A percentile compares a stretch with the other conserved stretches of the same genome.
Conservation (phyloP, 2,113 vertebrate genomes). For the Maccullochella peelii region DNA sequence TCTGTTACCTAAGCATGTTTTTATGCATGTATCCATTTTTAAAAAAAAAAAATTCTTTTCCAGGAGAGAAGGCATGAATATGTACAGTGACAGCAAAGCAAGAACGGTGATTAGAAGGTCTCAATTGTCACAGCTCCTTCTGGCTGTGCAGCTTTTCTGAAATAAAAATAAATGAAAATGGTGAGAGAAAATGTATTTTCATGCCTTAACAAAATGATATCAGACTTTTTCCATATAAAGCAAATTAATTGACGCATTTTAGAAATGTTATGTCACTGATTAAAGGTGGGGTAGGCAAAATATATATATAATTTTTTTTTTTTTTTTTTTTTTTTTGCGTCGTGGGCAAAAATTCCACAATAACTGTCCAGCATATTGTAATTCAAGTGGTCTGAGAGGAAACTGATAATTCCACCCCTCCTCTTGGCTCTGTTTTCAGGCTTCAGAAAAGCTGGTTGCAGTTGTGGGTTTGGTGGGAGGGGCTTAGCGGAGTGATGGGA, state of each 20-base stretch:
- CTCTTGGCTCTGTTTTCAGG: too few relatives aligned
- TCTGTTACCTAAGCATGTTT: background rate
- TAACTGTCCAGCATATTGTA: too few relatives aligned
- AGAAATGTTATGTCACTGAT: background rate
- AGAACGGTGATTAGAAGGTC: constrained; percentile 9
- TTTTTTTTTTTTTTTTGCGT: too few relatives aligned
- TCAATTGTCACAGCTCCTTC: background rate
- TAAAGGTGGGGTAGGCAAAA: too few relatives aligned
- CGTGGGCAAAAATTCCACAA: too few relatives aligned
- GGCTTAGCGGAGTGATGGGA: too few relatives aligned
- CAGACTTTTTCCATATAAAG: background rate
- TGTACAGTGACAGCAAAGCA: background rate
- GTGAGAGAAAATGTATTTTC: background rate
- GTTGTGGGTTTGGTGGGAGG: too few relatives aligned
- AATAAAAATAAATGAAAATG: constrained; percentile 23
- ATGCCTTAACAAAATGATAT: background rate
- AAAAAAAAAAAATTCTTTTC: too few relatives aligned
- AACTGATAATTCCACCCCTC: too few relatives aligned
- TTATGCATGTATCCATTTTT: background rate
- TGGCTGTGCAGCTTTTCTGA: constrained; percentile 52
- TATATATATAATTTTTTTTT: too few relatives aligned
- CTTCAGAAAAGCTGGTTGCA: too few relatives aligned
- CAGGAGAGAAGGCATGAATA: background rate
- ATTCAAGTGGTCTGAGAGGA: too few relatives aligned
- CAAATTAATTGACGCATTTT: background rate